These are phyloP conservation scores for Chauna torquata DNA, from an alignment of 2,113 vertebrate genomes.

Conservation along the genomic window DNA sequence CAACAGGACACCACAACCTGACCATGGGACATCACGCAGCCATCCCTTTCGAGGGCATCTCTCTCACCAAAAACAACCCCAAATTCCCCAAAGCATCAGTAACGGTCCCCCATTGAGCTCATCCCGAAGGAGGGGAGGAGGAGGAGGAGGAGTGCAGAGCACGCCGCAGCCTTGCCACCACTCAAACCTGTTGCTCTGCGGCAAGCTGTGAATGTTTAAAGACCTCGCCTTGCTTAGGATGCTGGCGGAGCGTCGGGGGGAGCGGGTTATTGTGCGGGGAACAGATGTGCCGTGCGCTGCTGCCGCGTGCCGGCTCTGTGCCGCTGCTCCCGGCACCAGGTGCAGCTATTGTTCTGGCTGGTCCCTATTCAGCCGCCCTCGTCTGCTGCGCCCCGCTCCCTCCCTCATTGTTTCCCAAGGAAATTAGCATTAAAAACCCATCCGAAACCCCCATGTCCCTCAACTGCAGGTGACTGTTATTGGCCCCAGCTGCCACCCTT, in stretches of 20 bases:
- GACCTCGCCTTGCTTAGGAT: conserved; percentile 33
- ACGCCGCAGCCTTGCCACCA: neutral
- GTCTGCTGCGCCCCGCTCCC: conserved; percentile 75
- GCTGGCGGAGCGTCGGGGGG: conserved; percentile 26
- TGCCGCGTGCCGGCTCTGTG: conserved; percentile 78
- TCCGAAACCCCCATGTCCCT: conserved; percentile 77
- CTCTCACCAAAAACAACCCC: neutral
- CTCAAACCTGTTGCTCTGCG: conserved; percentile 81
- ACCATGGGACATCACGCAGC: accelerated
- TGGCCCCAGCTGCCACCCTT: conserved; percentile 95
- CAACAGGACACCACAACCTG: neutral
- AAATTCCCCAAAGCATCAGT: accelerated
- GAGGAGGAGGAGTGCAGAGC: neutral
- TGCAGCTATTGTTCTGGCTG: conserved; percentile 91
- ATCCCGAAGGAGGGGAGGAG: neutral
- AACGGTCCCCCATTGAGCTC: neutral
- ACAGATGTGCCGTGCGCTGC: conserved; percentile 90
- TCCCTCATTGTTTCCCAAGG: conserved; percentile 79
- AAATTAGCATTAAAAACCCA: conserved; percentile 85
- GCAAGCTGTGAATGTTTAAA: conserved; percentile 55
- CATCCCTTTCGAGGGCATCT: neutral
- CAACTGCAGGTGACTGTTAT: conserved; percentile 95
- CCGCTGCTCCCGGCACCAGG: conserved; percentile 87
- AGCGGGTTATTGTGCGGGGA: conserved; percentile 73
- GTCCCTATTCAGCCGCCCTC: conserved; percentile 83